Evolutionary conservation across 2,797 vertebrate genomes (phyloP).

Genomic region (Eupleurogrammus muticus): DNA sequence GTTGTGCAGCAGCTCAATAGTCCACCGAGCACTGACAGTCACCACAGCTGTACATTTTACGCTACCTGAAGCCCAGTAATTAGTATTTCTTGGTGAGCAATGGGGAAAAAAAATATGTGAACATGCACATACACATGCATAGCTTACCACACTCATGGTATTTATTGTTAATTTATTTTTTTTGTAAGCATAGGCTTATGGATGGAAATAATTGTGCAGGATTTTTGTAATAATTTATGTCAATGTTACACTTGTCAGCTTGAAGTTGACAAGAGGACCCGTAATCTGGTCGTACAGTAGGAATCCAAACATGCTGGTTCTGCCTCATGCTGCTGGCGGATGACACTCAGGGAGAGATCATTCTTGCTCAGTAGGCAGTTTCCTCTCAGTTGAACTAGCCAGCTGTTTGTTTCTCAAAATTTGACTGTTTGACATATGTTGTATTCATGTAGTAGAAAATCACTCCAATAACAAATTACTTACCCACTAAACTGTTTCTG

Average conservation of each 20-base stretch:
- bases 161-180: conserved; percentile 71
- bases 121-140: conserved; percentile 44
- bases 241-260: conserved; percentile 87
- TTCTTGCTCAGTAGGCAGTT: conserved; percentile 84
- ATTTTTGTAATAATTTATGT: conserved; percentile 87
- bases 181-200: conserved; percentile 61
- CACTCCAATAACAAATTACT: conserved; percentile 65
- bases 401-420: conserved; percentile 87
- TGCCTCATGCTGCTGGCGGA: conserved; percentile 82
- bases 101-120: conserved; percentile 53
- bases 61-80: conserved; percentile 93
- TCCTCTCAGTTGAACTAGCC: conserved; percentile 83
- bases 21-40: conserved; percentile 87
- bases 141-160: conserved; percentile 63
- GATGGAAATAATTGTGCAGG: conserved; percentile 83
- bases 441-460: conserved; percentile 71
- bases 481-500: conserved; percentile 35
- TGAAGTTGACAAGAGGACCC: conserved; percentile 85
- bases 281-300: conserved; percentile 78
- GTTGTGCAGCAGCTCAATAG: conserved; percentile 87
- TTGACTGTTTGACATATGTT: conserved; percentile 85
- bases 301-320: conserved; percentile 85
- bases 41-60: conserved; percentile 90
- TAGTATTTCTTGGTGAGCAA: conserved; percentile 84
- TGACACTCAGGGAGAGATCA: conserved; percentile 85